phyloP scores from a whole-genome alignment of 1,140 invertebrate genomes.

The Drosophila ananassae region DNA sequence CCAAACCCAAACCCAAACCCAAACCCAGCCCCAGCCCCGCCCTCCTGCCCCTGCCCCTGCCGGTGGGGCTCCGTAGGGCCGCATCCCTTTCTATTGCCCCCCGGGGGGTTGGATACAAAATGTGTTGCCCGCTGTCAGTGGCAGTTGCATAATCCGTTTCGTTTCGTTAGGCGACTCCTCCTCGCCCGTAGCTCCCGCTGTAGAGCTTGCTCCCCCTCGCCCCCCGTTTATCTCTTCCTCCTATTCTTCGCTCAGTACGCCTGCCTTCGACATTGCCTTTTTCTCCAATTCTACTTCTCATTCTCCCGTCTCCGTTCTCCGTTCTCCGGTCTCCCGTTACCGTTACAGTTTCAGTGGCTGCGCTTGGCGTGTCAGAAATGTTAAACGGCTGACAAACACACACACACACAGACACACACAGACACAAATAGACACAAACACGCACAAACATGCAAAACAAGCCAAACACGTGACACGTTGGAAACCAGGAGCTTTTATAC shows the following conservation, averaged over 20 bases:
- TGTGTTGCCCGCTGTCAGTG: slow-evolving; percentile 44
- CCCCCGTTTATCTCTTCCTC: neutral
- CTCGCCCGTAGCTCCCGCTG: neutral
- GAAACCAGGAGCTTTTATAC: slow-evolving; percentile 29
- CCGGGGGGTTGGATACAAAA: slow-evolving; percentile 29
- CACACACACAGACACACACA: slow-evolving; percentile 13
- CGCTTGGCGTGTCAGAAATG: slow-evolving; percentile 48
- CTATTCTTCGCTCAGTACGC: neutral
- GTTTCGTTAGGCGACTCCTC: slow-evolving; percentile 8
- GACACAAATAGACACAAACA: slow-evolving; percentile 4
- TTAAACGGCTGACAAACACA: slow-evolving; percentile 46
- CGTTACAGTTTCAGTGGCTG: slow-evolving; percentile 43
- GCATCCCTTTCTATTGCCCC: slow-evolving; percentile 33
- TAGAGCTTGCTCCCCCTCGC: neutral
- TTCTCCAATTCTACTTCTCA: neutral
- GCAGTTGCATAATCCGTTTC: slow-evolving; percentile 52
- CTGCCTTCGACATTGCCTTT: neutral
- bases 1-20: no score
- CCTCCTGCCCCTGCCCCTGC: neutral
- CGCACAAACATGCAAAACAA: slow-evolving; percentile 34
- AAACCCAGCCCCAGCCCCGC: no score
- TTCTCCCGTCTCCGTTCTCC: slow-evolving; percentile 6
- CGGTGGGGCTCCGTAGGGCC: neutral
- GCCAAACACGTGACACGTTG: slow-evolving; percentile 40
- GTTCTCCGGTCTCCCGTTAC: slow-evolving; percentile 6